Base-by-base conservation (phyloP, 2,888 invertebrate genomes). In the Caenorhabditis imperialis region DNA sequence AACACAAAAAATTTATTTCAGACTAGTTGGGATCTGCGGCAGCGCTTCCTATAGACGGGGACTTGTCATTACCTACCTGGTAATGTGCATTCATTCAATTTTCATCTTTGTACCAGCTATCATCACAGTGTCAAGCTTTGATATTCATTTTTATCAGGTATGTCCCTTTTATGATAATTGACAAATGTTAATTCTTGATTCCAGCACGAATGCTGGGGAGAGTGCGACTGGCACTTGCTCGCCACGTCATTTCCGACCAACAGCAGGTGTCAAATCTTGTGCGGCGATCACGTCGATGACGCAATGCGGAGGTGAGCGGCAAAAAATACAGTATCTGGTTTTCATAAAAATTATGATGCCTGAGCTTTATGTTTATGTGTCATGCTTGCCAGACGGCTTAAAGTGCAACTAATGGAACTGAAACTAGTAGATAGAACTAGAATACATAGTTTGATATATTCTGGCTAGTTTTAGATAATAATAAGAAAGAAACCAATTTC, bases 111-210 rank as follows among this genome's bases (percentile, higher is more conserved):
- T 83, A 1, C 86, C 86, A 4, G 78, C 79, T n/a, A 79, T 84
- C 40, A 79, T 86, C 18, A 84, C 83, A 25, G 76, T 78, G 40
- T 81, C 81, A n/a, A 77, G 79, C 25, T 84, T 86, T 53, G 86
- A 86, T 57, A 84, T 86, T 67, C 85, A 86, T 58, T 86, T 86
- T 44, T 85, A 84, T 71, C 77, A 85, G 71, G 84, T 84, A 51
- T 30, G 51, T 7, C 23, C 16, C 27, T 61, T 50, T 37, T 57
- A 2, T 45, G 1, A 14, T 45, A 25, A 20, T 18, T 18, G 25
- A 2, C 16, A 25, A n/a, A 22, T 27, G 25, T n/a, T 40, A 40
- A 12, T 6, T 30, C 18, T 50, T 27, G 14, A 35, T 69, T 79
- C 38, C 57, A 84, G 84, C 81, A 84, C 42, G 82, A 85, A 62